Conservation (phyloP, 2,113 vertebrate genomes). For the Bettongia penicillata region DNA sequence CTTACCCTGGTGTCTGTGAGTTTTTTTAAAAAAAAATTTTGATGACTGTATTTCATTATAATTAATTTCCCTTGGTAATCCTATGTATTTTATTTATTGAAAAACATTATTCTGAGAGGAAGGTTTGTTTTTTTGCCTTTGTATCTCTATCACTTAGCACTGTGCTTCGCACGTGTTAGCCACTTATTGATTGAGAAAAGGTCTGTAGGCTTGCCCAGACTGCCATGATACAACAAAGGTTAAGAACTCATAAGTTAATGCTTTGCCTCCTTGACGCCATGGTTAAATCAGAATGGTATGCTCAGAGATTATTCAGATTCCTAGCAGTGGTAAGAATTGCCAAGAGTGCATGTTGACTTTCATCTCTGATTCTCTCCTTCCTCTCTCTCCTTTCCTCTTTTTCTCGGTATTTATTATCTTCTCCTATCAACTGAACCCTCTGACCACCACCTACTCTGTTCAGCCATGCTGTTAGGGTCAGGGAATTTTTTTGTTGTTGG, state of each 20-base stretch:
- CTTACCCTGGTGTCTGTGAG: background rate
- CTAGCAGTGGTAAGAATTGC: background rate
- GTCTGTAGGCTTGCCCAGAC: background rate
- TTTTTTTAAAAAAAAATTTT: background rate
- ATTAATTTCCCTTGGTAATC: background rate
- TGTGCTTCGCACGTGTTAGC: background rate
- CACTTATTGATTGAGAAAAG: no score
- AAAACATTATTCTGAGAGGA: background rate
- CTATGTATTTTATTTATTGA: background rate
- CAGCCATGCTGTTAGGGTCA: background rate
- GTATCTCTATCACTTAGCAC: background rate
- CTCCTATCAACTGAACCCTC: background rate
- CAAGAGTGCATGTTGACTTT: background rate
- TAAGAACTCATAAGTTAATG: no score
- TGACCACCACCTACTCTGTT: background rate
- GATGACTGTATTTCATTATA: background rate
- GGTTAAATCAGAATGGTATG: background rate
- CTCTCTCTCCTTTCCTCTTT: background rate
- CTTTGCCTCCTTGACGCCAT: background rate
- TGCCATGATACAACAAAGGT: background rate
- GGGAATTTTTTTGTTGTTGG: background rate
- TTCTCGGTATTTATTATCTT: background rate
- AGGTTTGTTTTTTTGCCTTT: background rate
- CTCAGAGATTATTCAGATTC: slow-evolving; percentile 26
- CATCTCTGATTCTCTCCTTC: background rate